phyloP scores from a whole-genome alignment of 2,797 vertebrate genomes.

The Hylomyscus alleni region DNA sequence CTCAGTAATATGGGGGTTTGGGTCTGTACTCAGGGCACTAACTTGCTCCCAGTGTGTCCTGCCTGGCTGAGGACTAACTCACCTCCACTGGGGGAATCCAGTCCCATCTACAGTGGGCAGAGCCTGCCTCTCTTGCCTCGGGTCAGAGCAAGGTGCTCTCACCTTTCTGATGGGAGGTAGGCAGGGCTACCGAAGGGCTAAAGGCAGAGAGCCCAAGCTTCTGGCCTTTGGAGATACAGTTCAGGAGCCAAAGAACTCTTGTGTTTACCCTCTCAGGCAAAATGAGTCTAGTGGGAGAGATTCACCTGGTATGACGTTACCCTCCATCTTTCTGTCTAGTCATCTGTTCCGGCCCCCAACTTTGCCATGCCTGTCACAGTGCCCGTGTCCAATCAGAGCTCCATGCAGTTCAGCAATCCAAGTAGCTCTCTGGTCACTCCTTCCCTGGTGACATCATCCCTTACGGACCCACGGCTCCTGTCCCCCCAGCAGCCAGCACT shows the following conservation, averaged over 20 bases:
- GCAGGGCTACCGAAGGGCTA: not conserved
- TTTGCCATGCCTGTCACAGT: slow-evolving; percentile 99
- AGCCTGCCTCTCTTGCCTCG: not conserved
- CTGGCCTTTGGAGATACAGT: not conserved
- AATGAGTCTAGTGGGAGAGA: not conserved
- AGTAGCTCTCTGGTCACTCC: slow-evolving; percentile 95
- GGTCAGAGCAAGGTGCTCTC: not conserved
- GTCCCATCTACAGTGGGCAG: slow-evolving; percentile 22
- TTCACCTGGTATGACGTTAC: slow-evolving; percentile 36
- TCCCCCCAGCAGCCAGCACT: slow-evolving; percentile 95
- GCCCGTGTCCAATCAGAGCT: slow-evolving; percentile 96
- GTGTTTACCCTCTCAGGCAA: not conserved
- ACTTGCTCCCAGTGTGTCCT: slow-evolving; percentile 79
- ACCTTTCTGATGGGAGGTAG: slow-evolving; percentile 20
- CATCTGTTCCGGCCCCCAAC: slow-evolving; percentile 95
- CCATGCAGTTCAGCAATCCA: slow-evolving; percentile 97
- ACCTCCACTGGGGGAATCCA: slow-evolving; percentile 46
- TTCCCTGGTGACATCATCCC: slow-evolving; percentile 95
- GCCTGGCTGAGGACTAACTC: slow-evolving; percentile 84
- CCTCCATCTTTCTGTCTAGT: slow-evolving; percentile 89
- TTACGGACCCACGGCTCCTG: slow-evolving; percentile 97
- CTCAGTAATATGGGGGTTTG: not conserved
- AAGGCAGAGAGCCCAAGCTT: not conserved
- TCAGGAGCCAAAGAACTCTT: not conserved
- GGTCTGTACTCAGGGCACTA: slow-evolving; percentile 71